Evolutionary conservation across 1,140 invertebrate genomes (phyloP), one percentile per base, ranked within the genome.

Genomic region (Trachelipus rathkii): DNA sequence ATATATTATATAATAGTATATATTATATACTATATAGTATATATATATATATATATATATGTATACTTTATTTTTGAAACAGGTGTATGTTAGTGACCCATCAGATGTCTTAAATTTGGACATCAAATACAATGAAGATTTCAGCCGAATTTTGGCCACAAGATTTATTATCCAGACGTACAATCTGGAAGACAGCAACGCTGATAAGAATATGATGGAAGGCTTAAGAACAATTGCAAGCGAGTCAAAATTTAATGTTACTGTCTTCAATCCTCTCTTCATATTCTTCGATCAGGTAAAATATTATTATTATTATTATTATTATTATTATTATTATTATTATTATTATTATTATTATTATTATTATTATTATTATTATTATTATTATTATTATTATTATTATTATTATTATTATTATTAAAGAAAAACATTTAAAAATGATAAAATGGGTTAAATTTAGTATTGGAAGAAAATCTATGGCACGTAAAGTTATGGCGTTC

Each of bases 251-350:
- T 73, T 73, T 19, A 43, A 73, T 13, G 21, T 73, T 10, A 73
- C 72, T 1, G 45, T 73, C 3, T 73, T 53, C 72, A 46, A 97
- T 87, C 95, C 95, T 0, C 95, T 95, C 82, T 96, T 97, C 82
- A 92, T 96, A 6, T 97, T 95, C 85, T 97, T 96, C 83, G 95
- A 97, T 86, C 94, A 94, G 86, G 90, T 91, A n/a, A n/a, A 33
- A 3, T 33, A 33, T 33, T 33, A 33, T 33, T 33, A 33, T 33
- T 33, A 45, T 45, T 73, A 73, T 73, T 50, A 33, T 33, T 33
- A 33, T 33, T 33, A 33, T 33, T 33, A 33, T 33, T 33, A 45
- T 45, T 73, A 73, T 73, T 50, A n/a, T 45, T 33, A 19, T 44
- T 33, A n/a, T 73, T n/a, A 43, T 33, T 33, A 33, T 33, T 33